A percentile compares a stretch with the other conserved stretches of the same genome.
These are phyloP conservation scores for Amblyjoppa proteus DNA, from an alignment of 2,888 invertebrate genomes.

Conservation along the genomic window DNA sequence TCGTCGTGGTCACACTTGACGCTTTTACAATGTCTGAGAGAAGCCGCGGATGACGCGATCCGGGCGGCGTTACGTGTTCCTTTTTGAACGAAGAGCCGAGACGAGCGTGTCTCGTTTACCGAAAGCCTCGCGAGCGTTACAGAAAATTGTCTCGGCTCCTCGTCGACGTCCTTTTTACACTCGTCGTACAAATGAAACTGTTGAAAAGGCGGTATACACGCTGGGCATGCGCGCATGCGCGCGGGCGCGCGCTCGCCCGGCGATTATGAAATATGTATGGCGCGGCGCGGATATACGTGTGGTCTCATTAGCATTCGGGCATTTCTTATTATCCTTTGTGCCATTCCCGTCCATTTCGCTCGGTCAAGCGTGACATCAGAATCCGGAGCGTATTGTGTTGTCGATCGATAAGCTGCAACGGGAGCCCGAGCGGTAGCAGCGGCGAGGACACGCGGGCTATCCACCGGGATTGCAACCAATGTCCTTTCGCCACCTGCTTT, in stretches of 20 bases:
- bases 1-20: constrained; percentile 57
- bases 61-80: constrained; percentile 10
- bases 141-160: constrained; percentile 38
- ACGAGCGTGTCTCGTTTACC: constrained; percentile 62
- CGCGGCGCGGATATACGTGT: constrained; percentile 27
- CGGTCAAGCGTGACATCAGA: constrained; percentile 64
- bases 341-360: constrained; percentile 52
- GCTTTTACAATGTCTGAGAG: constrained; percentile 55
- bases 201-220: neutral
- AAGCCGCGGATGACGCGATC: constrained; percentile 61
- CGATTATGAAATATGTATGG: constrained; percentile 64
- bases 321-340: constrained; percentile 54
- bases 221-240: constrained; percentile 18
- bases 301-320: constrained; percentile 68
- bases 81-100: constrained; percentile 31
- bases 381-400: constrained; percentile 46
- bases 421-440: constrained; percentile 30
- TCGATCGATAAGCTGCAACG: constrained; percentile 57
- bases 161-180: neutral
- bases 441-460: constrained; percentile 22
- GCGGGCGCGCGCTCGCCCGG: constrained; percentile 3
- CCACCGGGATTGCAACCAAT: constrained; percentile 34
- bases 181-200: constrained; percentile 49
- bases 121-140: constrained; percentile 38
- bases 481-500: constrained; percentile 68